These are phyloP conservation scores for Danionella cerebrum DNA, from an alignment of 2,113 vertebrate species.

Conservation along the genomic window DNA sequence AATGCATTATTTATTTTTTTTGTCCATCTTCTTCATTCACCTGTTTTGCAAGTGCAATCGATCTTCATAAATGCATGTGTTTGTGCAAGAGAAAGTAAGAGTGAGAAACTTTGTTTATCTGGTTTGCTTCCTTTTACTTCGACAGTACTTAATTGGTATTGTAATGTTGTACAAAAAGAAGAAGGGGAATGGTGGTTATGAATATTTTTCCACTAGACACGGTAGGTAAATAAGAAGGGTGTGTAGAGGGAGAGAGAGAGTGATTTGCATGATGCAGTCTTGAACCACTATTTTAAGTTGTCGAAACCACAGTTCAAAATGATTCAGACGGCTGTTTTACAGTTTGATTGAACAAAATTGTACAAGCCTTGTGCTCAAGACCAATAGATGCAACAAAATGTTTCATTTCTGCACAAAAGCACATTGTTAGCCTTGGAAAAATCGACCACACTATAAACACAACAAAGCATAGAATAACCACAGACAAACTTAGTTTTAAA, in stretches of 20 bases:
- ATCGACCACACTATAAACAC: no score
- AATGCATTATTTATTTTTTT: conserved; percentile 53
- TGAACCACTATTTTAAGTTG: no score
- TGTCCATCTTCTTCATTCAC: conserved; percentile 27
- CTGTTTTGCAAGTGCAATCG: conserved; percentile 39
- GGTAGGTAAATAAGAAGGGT: no score
- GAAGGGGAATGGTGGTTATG: no score
- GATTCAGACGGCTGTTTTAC: neutral
- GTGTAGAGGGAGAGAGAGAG: no score
- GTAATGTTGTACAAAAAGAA: no score
- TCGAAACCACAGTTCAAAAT: no score
- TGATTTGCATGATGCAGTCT: neutral
- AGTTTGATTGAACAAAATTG: neutral
- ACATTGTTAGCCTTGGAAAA: neutral
- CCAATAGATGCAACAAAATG: neutral
- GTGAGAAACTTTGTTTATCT: neutral
- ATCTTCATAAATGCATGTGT: neutral
- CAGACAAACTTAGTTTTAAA: no score
- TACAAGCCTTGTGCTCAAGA: neutral
- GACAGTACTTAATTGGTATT: no score
- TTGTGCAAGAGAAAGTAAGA: neutral
- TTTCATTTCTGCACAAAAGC: neutral
- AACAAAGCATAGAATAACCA: no score
- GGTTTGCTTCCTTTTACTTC: no score
- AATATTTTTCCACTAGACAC: no score